Base-by-base conservation (phyloP, 2,888 invertebrate genomes). In the Leucoptera coffeella region DNA sequence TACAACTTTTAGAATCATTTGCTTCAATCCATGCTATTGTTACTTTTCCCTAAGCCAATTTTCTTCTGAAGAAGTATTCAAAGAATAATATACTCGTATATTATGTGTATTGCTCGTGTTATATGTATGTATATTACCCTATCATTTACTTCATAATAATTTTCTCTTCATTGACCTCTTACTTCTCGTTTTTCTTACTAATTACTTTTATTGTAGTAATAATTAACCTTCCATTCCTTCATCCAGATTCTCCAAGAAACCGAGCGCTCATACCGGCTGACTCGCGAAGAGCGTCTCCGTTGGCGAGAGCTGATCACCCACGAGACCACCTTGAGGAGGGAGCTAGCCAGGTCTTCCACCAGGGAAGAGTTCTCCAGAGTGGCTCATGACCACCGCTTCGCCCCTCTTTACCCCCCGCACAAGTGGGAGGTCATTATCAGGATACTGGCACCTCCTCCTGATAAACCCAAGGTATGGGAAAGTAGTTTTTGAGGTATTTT, bases 401-500 rank as follows among this genome's bases (percentile, higher is more conserved):
- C 85, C 29, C 80, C 80, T 14, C 65, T 93, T 8, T 93, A 92
- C 53, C 79, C 88, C 25, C 87, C 91, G 0, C 84, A 83, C 26
- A 91, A 91, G 44, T 93, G 93, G 93, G 91, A 93, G 48, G 88
- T 92, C 14, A 89, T 93, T 36, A 88, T 93, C 15, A 75, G 90
- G 14, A 86, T 88, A 26, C 50, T 88, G 33, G 82, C 88, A 0
- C 88, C 90, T 1, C 80, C 85, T 0, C 60, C 54, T 0, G 74
- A 75, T 26, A 77, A 64, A 41, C 71, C 67, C 40, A 74, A 75
- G 54, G 72, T 61, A n/a, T n/a, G n/a, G n/a, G n/a, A n/a, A n/a
- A n/a, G n/a, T n/a, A n/a, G n/a, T n/a, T n/a, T n/a, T n/a, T n/a
- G n/a, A n/a, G n/a, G n/a, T n/a, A n/a, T n/a, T n/a, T n/a, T n/a